phyloP scores from a whole-genome alignment of 2,888 invertebrate genomes.

The Sinohyriopsis cumingii region DNA sequence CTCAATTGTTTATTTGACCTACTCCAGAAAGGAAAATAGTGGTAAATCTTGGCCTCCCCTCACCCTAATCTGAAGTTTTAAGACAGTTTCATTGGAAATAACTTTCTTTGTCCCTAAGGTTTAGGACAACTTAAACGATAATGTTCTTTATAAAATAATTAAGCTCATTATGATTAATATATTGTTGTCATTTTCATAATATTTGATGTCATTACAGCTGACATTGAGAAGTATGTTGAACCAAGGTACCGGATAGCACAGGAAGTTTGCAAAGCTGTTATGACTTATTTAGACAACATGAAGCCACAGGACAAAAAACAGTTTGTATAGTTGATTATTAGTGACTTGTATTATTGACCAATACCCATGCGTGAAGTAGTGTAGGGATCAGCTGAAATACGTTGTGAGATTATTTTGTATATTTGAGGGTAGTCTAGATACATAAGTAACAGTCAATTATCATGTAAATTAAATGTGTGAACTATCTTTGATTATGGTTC shows the following conservation, averaged over 20 bases:
- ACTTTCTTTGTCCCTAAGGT: too few relatives aligned
- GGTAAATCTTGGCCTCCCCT: too few relatives aligned
- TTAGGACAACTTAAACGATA: background rate
- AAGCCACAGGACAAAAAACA: constrained; percentile 44
- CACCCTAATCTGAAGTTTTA: too few relatives aligned
- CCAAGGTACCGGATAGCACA: constrained; percentile 68
- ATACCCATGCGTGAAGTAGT: background rate
- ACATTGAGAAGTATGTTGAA: constrained; percentile 57
- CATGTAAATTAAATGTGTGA: too few relatives aligned
- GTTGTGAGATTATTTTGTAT: too few relatives aligned
- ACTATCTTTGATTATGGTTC: background rate
- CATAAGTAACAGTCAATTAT: too few relatives aligned
- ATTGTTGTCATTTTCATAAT: constrained; percentile 1
- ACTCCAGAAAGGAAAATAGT: too few relatives aligned
- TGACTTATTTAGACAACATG: constrained; percentile 60
- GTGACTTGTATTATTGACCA: background rate
- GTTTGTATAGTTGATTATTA: constrained; percentile 27
- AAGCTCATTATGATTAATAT: constrained; percentile 1
- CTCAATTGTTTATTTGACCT: too few relatives aligned
- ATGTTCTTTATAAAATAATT: background rate
- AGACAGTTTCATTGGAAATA: too few relatives aligned
- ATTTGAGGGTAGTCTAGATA: too few relatives aligned
- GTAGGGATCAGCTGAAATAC: too few relatives aligned
- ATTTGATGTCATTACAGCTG: constrained; percentile 44
- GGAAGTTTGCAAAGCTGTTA: constrained; percentile 64